Evolutionary conservation across 2,113 vertebrate genomes (phyloP).

Genomic region (Zosterops pallidus): DNA sequence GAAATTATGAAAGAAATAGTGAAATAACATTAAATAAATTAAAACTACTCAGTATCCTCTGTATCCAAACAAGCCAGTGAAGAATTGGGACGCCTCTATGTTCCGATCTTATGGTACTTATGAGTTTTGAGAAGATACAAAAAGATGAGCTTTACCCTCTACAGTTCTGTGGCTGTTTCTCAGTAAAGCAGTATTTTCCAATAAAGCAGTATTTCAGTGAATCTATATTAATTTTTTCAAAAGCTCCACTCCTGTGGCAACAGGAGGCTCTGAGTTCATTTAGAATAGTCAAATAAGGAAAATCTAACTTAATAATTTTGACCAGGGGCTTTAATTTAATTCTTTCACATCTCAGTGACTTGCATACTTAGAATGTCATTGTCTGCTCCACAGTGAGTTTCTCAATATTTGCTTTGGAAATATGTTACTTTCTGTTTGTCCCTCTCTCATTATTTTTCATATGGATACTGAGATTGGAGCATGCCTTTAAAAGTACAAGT

Average conservation of each 20-base stretch:
- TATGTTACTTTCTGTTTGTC: neutral
- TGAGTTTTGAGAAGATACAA: neutral
- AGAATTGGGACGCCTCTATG: neutral
- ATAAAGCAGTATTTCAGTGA: neutral
- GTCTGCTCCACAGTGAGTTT: neutral
- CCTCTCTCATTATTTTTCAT: neutral
- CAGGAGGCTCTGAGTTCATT: neutral
- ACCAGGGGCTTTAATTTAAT: neutral
- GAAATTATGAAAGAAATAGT: neutral
- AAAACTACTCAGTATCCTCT: neutral
- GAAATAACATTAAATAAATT: neutral
- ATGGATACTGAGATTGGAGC: neutral
- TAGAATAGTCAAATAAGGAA: neutral
- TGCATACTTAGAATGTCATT: neutral
- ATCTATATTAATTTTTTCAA: neutral
- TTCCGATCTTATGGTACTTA: neutral
- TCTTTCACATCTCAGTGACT: neutral
- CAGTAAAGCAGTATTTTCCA: too few species aligned
- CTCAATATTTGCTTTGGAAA: neutral
- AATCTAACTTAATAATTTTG: neutral
- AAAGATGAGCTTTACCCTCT: neutral
- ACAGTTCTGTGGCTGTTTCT: neutral
- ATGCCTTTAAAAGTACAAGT: neutral
- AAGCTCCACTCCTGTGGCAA: neutral
- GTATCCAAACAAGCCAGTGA: neutral